Evolutionary conservation across 2,113 vertebrate genomes (phyloP).

Genomic region (Collichthys lucidus): DNA sequence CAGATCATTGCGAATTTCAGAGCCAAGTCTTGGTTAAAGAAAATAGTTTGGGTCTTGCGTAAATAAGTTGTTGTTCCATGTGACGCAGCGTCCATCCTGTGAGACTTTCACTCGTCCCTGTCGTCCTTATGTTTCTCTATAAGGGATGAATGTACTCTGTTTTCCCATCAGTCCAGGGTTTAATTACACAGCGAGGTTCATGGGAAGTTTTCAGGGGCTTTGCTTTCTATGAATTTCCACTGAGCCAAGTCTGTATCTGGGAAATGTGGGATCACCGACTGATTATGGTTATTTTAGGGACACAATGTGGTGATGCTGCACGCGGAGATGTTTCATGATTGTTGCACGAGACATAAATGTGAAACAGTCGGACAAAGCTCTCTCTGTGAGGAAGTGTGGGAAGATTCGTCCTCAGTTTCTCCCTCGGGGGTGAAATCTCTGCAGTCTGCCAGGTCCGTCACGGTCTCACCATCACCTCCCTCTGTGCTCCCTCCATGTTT

Average conservation of each 20-base stretch:
- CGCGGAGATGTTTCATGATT: not conserved
- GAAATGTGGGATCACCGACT: too few relatives aligned
- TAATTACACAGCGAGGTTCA: not conserved
- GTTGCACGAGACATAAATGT: not conserved
- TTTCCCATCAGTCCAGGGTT: slow-evolving; percentile 20
- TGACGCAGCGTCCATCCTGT: slow-evolving; percentile 37
- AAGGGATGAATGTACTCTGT: not conserved
- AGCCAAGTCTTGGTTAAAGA: not conserved
- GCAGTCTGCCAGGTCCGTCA: not conserved
- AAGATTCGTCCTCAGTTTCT: slow-evolving; percentile 30
- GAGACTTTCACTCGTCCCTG: slow-evolving; percentile 19
- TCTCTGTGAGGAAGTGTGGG: slow-evolving; percentile 52
- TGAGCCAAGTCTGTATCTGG: too few relatives aligned
- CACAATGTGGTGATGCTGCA: too few relatives aligned
- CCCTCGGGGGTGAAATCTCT: slow-evolving; percentile 42
- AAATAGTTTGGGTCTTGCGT: too few relatives aligned
- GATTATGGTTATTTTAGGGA: too few relatives aligned
- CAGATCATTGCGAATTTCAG: not conserved
- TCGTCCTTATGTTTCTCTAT: not conserved
- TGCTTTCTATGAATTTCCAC: not conserved
- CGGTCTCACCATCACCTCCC: slow-evolving; percentile 21
- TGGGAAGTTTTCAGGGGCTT: slow-evolving; percentile 9
- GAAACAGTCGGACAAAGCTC: slow-evolving; percentile 2
- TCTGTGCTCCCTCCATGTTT: not conserved
- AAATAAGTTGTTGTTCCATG: not conserved